Percentiles rank a stretch among this genome's conserved stretches.
phyloP scores from a whole-genome alignment of 1,140 invertebrate genomes.

The Eumaeus atala region DNA sequence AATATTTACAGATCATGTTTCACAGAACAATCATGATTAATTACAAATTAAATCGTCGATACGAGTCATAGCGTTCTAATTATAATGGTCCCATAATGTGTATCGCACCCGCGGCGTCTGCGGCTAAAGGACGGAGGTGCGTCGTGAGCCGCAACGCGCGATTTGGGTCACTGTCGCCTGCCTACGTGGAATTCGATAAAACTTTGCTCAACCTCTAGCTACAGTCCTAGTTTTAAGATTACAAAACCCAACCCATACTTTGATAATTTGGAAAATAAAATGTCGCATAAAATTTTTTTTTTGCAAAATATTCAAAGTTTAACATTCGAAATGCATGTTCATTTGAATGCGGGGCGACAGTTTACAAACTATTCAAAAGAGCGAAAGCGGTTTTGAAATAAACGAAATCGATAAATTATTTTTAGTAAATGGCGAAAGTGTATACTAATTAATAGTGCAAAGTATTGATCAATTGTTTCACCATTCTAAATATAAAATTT shows the following conservation, averaged over 20 bases:
- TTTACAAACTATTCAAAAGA: conserved; percentile 3
- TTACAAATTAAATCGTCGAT: neutral
- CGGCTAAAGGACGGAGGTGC: conserved; percentile 41
- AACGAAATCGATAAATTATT: conserved; percentile 15
- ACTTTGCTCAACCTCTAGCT: conserved; percentile 33
- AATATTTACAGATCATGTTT: no score
- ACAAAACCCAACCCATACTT: no score
- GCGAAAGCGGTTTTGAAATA: conserved; percentile 26
- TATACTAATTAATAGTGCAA: conserved; percentile 70
- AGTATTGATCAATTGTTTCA: conserved; percentile 72
- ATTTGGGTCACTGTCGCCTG: conserved; percentile 62
- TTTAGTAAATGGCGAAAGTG: conserved; percentile 44
- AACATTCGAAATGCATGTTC: neutral
- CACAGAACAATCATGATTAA: no score
- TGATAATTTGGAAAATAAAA: no score
- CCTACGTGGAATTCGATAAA: conserved; percentile 65
- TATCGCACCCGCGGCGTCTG: conserved; percentile 26
- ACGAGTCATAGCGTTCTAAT: conserved; percentile 13
- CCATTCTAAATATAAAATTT: conserved; percentile 74
- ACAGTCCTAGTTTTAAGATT: neutral
- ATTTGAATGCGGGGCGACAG: neutral
- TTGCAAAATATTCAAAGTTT: neutral
- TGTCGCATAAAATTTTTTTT: no score
- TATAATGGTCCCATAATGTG: conserved; percentile 23
- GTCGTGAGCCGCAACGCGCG: conserved; percentile 39